Evolutionary conservation across 2,113 vertebrate genomes (phyloP).

Genomic region (Cyanoramphus novaezelandiae): DNA sequence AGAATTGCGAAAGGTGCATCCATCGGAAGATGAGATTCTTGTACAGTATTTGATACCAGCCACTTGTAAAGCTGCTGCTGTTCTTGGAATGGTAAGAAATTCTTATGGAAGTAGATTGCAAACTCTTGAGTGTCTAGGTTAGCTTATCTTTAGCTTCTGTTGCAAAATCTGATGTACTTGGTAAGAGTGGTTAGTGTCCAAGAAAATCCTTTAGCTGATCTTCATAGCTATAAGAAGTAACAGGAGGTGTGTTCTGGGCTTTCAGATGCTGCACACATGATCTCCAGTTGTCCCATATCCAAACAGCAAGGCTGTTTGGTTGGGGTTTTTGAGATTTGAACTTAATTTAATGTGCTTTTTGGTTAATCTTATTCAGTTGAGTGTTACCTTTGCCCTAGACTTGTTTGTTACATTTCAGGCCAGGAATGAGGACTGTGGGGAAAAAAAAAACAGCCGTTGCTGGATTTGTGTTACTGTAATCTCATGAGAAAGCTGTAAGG

Average conservation of each 20-base stretch:
- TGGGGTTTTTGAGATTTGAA: neutral
- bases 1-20: conserved; percentile 92
- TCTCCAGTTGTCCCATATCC: neutral
- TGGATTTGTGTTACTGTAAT: neutral
- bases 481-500: neutral
- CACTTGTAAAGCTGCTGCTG: conserved; percentile 94
- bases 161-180: neutral
- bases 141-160: neutral
- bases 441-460: neutral
- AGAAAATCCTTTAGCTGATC: neutral
- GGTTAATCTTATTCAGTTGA: neutral
- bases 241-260: neutral
- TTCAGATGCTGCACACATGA: neutral
- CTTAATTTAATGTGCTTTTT: neutral
- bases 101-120: neutral
- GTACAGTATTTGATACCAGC: conserved; percentile 95
- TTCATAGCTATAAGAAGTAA: neutral
- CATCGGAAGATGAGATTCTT: conserved; percentile 94
- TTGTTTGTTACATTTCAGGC: neutral
- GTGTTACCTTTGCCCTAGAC: neutral
- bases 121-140: neutral
- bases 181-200: neutral
- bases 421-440: neutral
- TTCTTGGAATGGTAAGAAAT: conserved; percentile 92
- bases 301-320: neutral